These are phyloP conservation scores for Colius striatus DNA, from an alignment of 2,113 vertebrate species.

Conservation along the genomic window DNA sequence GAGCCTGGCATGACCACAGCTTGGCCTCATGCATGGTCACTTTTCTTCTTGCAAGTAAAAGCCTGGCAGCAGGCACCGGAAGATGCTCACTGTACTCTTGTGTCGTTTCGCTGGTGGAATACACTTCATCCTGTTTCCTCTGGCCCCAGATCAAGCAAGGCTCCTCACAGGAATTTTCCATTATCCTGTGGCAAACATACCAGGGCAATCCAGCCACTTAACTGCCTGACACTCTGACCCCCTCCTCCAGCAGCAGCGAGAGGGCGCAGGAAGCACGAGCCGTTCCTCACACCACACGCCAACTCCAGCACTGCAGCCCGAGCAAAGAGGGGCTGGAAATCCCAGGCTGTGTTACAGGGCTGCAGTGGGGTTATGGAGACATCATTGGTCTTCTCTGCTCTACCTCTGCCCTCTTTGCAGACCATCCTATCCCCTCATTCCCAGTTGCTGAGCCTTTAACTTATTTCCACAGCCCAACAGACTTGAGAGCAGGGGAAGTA, in stretches of 20 bases:
- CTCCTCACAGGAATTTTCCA: constrained; percentile 65
- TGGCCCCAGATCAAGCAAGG: constrained; percentile 57
- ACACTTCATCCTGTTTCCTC: constrained; percentile 58
- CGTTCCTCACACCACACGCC: rapidly evolving
- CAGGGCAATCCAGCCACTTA: neutral
- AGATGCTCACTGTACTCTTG: neutral
- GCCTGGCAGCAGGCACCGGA: constrained; percentile 34
- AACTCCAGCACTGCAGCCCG: neutral
- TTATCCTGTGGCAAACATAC: constrained; percentile 46
- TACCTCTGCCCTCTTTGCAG: neutral
- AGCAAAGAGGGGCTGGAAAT: neutral
- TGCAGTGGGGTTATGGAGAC: neutral
- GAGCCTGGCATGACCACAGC: neutral
- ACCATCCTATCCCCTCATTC: neutral
- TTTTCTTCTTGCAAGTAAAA: neutral
- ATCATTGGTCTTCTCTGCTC: neutral
- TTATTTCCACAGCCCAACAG: neutral
- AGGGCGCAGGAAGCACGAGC: neutral
- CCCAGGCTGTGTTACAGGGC: neutral
- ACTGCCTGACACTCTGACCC: neutral
- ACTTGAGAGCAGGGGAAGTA: rapidly evolving
- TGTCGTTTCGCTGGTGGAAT: neutral
- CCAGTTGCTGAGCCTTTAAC: neutral
- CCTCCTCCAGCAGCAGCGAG: neutral
- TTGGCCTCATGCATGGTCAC: rapidly evolving